Conservation (phyloP, 2,797 vertebrate genomes). For the Haliaeetus albicilla region DNA sequence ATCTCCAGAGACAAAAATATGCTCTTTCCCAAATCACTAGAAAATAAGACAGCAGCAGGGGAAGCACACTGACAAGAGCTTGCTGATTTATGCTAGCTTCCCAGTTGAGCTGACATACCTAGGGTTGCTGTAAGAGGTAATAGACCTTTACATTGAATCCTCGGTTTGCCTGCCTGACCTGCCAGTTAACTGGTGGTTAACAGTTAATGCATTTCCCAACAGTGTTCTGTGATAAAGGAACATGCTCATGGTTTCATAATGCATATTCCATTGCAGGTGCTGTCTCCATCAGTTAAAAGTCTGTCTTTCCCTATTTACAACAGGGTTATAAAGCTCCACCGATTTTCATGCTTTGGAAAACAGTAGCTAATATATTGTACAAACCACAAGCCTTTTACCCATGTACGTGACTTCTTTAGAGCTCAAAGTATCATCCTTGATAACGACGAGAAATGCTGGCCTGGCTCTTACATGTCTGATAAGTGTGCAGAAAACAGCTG, state of each 20-base stretch:
- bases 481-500: constrained; percentile 18
- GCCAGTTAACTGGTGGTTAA: constrained; percentile 21
- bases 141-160: not conserved
- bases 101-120: not conserved
- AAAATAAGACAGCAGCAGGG: not conserved
- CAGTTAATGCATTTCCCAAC: constrained; percentile 49
- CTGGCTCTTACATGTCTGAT: constrained; percentile 21
- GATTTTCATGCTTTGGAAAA: constrained; percentile 3
- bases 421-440: constrained; percentile 44
- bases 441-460: constrained; percentile 20
- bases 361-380: not conserved
- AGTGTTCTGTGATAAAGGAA: not conserved
- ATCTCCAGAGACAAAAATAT: not conserved
- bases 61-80: not conserved
- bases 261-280: not conserved
- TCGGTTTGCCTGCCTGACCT: constrained; percentile 36
- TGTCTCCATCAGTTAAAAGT: not conserved
- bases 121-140: not conserved
- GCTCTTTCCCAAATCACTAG: not conserved
- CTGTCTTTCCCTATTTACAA: not conserved
- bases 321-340: not conserved
- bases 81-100: not conserved
- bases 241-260: not conserved
- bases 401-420: not conserved
- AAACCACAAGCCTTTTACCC: not conserved